phyloP scores from a whole-genome alignment of 2,888 invertebrate genomes.

The Tupiocoris notatus region DNA sequence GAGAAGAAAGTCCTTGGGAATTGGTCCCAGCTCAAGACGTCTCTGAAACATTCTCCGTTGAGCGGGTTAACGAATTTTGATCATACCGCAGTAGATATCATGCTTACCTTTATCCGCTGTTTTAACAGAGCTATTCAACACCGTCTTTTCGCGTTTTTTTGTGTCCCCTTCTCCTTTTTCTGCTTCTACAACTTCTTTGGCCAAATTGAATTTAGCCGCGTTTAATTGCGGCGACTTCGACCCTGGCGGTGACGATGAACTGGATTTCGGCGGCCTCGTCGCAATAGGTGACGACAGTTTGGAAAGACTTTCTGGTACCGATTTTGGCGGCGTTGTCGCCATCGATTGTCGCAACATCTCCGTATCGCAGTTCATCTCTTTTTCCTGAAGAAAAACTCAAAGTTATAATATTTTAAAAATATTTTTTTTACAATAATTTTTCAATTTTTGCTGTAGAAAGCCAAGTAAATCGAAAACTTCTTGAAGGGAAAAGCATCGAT shows the following conservation, averaged over 20 bases:
- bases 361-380: constrained; percentile 38
- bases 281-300: constrained; percentile 10
- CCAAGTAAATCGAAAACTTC: no score
- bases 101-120: constrained; percentile 17
- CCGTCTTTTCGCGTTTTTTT: constrained; percentile 28
- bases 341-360: constrained; percentile 26
- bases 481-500: no score
- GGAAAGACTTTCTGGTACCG: not conserved
- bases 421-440: no score
- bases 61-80: no score
- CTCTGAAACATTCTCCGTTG: no score
- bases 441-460: no score
- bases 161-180: constrained; percentile 38
- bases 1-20: no score
- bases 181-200: constrained; percentile 7
- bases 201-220: not conserved
- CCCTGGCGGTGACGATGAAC: not conserved
- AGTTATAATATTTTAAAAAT: no score
- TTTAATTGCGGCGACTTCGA: not conserved
- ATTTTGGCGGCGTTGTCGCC: constrained; percentile 18
- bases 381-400: no score
- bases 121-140: not conserved
- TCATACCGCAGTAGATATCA: not conserved
- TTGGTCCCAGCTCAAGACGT: no score
- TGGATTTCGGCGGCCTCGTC: not conserved